A percentile compares a stretch with the other conserved stretches of the same genome.
Conservation (phyloP, 1,140 invertebrate genomes). For the Brachionus asplanchnoidis region DNA sequence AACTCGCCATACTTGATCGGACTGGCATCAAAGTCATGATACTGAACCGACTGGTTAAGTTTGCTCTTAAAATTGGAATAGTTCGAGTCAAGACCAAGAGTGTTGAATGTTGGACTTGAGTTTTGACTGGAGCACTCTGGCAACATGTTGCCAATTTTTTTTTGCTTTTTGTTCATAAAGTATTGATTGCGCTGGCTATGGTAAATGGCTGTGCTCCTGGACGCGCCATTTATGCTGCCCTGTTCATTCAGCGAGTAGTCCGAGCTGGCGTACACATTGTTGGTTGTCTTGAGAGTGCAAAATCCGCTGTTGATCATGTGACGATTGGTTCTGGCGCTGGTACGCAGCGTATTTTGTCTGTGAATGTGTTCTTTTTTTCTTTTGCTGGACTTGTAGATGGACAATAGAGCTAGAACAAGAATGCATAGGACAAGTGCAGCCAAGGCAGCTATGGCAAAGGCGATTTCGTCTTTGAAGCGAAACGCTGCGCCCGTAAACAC, state of each 20-base stretch:
- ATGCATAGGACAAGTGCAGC: not conserved
- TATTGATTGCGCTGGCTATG: slow-evolving; percentile 37
- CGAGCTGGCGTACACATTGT: not conserved
- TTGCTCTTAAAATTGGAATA: not conserved
- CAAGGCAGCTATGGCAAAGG: not conserved
- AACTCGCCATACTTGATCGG: slow-evolving; percentile 31
- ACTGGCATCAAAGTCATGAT: slow-evolving; percentile 37
- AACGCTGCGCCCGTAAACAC: slow-evolving; percentile 26
- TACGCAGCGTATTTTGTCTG: slow-evolving; percentile 15
- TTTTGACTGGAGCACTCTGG: not conserved
- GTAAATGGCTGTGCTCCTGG: slow-evolving; percentile 9
- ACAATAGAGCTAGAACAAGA: not conserved
- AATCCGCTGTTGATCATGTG: slow-evolving; percentile 15
- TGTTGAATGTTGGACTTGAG: slow-evolving; percentile 3
- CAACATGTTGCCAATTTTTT: not conserved
- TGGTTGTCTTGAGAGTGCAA: slow-evolving; percentile 2
- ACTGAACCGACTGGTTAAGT: slow-evolving; percentile 19
- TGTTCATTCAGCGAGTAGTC: not conserved
- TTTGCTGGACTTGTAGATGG: not conserved
- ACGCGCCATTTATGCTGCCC: not conserved
- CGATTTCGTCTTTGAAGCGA: slow-evolving; percentile 29
- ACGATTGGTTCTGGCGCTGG: slow-evolving; percentile 23
- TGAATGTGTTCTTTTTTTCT: slow-evolving; percentile 33
- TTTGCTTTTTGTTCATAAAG: slow-evolving; percentile 20
- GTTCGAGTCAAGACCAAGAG: slow-evolving; percentile 10